Conservation (phyloP, 2,888 invertebrate genomes). For the Entomobrya multifasciata region DNA sequence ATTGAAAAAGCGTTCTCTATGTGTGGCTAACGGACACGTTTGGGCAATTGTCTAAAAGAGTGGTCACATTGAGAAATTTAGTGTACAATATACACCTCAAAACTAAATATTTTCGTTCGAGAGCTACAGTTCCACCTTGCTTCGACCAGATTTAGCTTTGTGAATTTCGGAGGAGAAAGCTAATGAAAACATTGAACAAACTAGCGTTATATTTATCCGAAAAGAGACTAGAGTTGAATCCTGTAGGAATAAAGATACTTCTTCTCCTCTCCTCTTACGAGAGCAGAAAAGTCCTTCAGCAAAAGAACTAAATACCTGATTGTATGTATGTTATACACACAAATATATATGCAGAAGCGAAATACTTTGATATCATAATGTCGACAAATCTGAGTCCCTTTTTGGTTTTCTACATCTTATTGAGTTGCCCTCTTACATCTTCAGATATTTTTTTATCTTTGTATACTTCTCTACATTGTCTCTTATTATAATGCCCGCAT, state of each 20-base stretch:
- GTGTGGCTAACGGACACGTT: too few relatives aligned
- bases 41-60: too few relatives aligned
- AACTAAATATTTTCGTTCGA: too few relatives aligned
- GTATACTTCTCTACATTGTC: too few relatives aligned
- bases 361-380: too few relatives aligned
- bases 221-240: conserved; percentile 2
- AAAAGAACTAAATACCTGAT: neutral
- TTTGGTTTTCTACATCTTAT: neutral
- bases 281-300: neutral
- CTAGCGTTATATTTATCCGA: neutral
- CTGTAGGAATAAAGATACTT: conserved; percentile 56
- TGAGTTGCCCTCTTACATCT: neutral
- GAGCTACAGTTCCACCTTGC: conserved; percentile 5
- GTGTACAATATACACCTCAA: too few relatives aligned
- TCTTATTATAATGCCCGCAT: too few relatives aligned
- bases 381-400: neutral
- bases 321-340: neutral
- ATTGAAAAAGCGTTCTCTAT: too few relatives aligned
- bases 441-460: neutral
- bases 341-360: neutral
- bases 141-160: neutral
- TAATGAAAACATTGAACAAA: neutral
- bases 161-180: conserved; percentile 12
- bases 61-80: too few relatives aligned
- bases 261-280: neutral